Evolutionary conservation across 1,140 invertebrate species (phyloP).

Genomic region (Gonatopus flavifemur): DNA sequence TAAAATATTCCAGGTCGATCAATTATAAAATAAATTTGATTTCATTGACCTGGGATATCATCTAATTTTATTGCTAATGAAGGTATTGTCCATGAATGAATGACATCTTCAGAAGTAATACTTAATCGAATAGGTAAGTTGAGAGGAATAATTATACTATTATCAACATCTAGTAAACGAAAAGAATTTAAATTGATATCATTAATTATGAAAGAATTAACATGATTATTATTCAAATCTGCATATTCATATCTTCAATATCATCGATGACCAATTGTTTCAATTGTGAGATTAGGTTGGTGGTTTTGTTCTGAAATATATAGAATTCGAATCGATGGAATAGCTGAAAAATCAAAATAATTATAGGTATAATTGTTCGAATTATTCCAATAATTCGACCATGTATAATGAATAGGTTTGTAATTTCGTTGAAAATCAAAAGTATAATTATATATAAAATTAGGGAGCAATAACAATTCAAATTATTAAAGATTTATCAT

Average conservation of each 20-base stretch:
- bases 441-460: slow-evolving; percentile 63
- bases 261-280: slow-evolving; percentile 69
- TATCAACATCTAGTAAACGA: slow-evolving; percentile 68
- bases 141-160: slow-evolving; percentile 61
- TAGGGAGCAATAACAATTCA: slow-evolving; percentile 39
- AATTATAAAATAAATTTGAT: slow-evolving; percentile 63
- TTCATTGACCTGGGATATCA: slow-evolving; percentile 68
- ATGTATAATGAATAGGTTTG: slow-evolving; percentile 48
- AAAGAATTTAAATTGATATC: slow-evolving; percentile 50
- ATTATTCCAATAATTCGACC: slow-evolving; percentile 64
- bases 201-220: slow-evolving; percentile 67
- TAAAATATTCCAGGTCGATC: slow-evolving; percentile 64
- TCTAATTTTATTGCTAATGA: slow-evolving; percentile 67
- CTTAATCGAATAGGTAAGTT: slow-evolving; percentile 62
- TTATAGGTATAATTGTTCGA: slow-evolving; percentile 58
- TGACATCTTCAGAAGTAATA: slow-evolving; percentile 65
- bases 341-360: slow-evolving; percentile 43
- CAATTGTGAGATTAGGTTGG: slow-evolving; percentile 41
- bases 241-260: slow-evolving; percentile 71
- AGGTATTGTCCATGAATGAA: slow-evolving; percentile 70
- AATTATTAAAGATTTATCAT: slow-evolving; percentile 38
- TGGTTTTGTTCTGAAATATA: slow-evolving; percentile 52
- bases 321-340: slow-evolving; percentile 66
- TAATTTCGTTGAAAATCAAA: slow-evolving; percentile 57
- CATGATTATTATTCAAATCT: slow-evolving; percentile 63